phyloP scores from a whole-genome alignment of 1,140 invertebrate species.

The Pteromalus puparum region DNA sequence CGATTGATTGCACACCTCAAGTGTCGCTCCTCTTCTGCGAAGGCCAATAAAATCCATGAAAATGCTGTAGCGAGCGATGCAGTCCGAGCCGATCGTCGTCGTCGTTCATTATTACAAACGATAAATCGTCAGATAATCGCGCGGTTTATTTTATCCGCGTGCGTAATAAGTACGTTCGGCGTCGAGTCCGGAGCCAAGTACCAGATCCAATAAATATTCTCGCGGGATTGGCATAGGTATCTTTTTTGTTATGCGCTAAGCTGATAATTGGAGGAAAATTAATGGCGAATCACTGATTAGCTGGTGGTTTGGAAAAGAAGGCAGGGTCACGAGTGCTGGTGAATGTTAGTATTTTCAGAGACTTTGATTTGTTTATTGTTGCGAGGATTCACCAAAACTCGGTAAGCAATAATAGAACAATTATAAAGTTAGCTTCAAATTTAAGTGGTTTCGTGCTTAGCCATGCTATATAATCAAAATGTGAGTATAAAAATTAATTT shows the following conservation, averaged over 20 bases:
- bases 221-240: background rate
- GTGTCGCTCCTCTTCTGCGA: background rate
- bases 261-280: background rate
- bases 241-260: background rate
- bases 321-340: too few relatives aligned
- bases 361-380: background rate
- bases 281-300: background rate
- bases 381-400: too few relatives aligned
- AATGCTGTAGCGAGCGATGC: background rate
- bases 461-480: too few relatives aligned
- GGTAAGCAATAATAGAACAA: background rate
- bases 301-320: background rate
- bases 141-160: background rate
- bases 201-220: background rate
- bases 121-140: slow-evolving; percentile 31
- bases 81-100: background rate
- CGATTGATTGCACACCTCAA: slow-evolving; percentile 27
- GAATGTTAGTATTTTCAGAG: too few relatives aligned
- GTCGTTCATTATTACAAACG: slow-evolving; percentile 29
- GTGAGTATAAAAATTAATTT: background rate
- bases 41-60: slow-evolving; percentile 34
- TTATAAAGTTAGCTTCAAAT: background rate
- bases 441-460: background rate
- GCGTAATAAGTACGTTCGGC: background rate
- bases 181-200: background rate